Evolutionary conservation across 2,797 vertebrate species (phyloP).

Genomic region (Pangasius krempfi): DNA sequence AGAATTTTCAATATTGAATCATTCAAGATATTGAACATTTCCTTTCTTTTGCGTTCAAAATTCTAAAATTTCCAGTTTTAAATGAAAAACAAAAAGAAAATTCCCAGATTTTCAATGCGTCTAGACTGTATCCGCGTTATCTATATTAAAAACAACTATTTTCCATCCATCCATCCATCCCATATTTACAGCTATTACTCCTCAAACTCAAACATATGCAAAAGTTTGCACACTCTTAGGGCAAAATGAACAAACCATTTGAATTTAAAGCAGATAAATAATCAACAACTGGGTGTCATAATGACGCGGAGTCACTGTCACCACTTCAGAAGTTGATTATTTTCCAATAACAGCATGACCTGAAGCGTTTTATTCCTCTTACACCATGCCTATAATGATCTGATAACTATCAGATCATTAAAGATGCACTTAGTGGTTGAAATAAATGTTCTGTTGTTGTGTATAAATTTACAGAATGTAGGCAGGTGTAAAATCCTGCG

Average conservation of each 20-base stretch:
- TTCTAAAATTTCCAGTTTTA: neutral
- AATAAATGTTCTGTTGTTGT: neutral
- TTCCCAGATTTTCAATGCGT: neutral
- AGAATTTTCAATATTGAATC: neutral
- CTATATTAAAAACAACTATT: neutral
- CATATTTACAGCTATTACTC: too few species aligned
- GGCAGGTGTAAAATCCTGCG: constrained; percentile 11
- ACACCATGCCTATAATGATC: neutral
- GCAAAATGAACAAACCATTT: too few species aligned
- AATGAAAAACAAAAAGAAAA: neutral
- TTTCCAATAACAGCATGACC: too few species aligned
- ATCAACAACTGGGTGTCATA: too few species aligned
- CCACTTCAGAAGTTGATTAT: too few species aligned
- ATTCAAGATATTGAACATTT: neutral
- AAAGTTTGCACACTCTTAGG: too few species aligned
- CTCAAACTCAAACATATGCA: too few species aligned
- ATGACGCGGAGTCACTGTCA: neutral
- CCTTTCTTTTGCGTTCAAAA: neutral
- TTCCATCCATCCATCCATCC: neutral
- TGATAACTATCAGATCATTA: neutral
- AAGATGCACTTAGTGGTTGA: neutral
- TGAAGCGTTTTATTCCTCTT: neutral
- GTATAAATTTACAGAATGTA: neutral
- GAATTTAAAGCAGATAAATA: neutral
- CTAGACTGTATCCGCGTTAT: neutral